Base-by-base conservation (phyloP, 2,797 vertebrate species). In the Sebastes kiyomatsui region DNA sequence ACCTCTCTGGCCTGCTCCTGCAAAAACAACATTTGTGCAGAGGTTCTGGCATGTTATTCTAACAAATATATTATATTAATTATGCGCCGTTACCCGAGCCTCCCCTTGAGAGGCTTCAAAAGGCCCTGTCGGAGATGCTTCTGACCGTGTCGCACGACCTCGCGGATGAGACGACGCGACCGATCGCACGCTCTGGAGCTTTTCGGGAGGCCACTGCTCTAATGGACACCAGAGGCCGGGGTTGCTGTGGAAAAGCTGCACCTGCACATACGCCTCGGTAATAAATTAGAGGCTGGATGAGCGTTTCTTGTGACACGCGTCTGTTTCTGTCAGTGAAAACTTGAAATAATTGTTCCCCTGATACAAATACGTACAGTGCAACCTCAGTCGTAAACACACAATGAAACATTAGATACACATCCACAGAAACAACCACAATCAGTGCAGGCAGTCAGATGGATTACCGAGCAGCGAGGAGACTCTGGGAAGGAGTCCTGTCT, bases 391-490 rank as follows among this genome's bases (percentile, higher is more conserved):
- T 46, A 33, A 27, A 75, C 35, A 58, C 28, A 42, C 38, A 22
- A 1, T 1, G 2, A n/a, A 20, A 5, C 35, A 12, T 33, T 3
- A 7, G n/a, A 75, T 80, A 79, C 58, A 64, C 2, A 35, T 65
- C 23, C n/a, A 75, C 30, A 58, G 23, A 1, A 62, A 66, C 13
- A 55, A 16, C 18, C 67, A 23, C 58, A 65, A 59, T 69, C 59
- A 55, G 18, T 25, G 25, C 2, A 65, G 13, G 8, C 6, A 16
- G 54, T 32, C 20, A 3, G 54, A 20, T 7, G 5, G 30, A 60
- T 88, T 97, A 98, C 97, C 97, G 79, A 99, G 92, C 71, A 98
- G 96, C 0, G 96, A 90, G 61, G 95, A 97, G 80, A 99, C 96
- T 82, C 96, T 97, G 77, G 96, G 97, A 70, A 99, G 93, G 72